Percentiles rank a stretch among this genome's conserved stretches.
Conservation (phyloP, 2,113 vertebrate genomes). For the Cichladusa arquata region DNA sequence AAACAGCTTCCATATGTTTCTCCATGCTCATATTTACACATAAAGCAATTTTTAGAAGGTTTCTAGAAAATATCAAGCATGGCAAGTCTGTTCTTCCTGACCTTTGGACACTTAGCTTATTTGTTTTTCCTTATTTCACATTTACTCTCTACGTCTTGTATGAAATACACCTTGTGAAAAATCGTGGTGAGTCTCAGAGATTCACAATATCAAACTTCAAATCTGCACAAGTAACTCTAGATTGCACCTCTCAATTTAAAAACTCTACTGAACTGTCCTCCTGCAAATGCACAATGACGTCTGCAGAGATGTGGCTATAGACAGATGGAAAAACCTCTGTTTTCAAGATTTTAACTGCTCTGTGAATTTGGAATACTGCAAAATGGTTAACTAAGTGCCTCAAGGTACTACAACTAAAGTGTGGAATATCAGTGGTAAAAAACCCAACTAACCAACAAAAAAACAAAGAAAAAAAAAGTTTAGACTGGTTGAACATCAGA, state of each 20-base stretch:
- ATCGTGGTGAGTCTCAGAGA: neutral
- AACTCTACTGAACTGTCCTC: neutral
- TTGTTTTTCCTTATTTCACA: neutral
- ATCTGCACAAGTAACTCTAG: neutral
- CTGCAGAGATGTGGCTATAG: neutral
- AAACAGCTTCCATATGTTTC: neutral
- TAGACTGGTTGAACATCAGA: neutral
- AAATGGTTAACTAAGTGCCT: neutral
- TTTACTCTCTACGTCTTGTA: neutral
- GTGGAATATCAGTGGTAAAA: neutral
- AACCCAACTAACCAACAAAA: neutral
- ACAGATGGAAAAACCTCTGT: neutral
- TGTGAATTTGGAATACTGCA: neutral
- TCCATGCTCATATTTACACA: neutral
- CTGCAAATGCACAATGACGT: neutral
- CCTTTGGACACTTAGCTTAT: neutral
- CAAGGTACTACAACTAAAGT: neutral
- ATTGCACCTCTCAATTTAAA: neutral
- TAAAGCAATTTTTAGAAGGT: neutral
- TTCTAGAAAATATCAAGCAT: neutral
- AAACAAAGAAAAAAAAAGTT: neutral
- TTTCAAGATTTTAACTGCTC: neutral
- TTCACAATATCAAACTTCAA: neutral
- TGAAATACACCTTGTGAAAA: neutral
- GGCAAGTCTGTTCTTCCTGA: neutral